A percentile compares a stretch with the other conserved stretches of the same genome.
Conservation (phyloP, 2,888 invertebrate species). For the Eudemis profundana region DNA sequence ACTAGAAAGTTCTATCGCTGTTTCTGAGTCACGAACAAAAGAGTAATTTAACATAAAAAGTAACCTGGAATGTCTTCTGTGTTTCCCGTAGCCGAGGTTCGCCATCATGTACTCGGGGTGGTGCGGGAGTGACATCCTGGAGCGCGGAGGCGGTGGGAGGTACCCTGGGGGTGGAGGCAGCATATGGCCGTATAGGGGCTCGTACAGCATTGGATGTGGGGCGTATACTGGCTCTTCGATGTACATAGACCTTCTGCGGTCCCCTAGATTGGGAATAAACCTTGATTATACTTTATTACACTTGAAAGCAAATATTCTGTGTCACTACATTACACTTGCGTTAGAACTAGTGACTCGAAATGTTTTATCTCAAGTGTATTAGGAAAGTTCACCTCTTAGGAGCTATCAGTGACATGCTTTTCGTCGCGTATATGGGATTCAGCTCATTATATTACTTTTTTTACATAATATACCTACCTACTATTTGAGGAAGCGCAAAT, state of each 20-base stretch:
- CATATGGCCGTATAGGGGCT: constrained; percentile 70
- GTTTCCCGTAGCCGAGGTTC: constrained; percentile 63
- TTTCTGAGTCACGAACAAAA: constrained; percentile 18
- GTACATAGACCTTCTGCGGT: constrained; percentile 75
- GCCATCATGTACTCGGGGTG: constrained; percentile 74
- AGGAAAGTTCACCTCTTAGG: too few species aligned
- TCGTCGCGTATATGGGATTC: too few species aligned
- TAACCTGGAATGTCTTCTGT: constrained; percentile 75
- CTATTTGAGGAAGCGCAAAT: too few species aligned
- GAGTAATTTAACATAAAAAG: not conserved
- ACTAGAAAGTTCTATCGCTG: constrained; percentile 39
- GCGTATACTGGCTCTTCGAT: constrained; percentile 74
- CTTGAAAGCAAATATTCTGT: too few species aligned
- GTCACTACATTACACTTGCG: too few species aligned
- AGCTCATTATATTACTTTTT: too few species aligned
- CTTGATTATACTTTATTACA: not conserved
- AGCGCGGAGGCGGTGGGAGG: constrained; percentile 66
- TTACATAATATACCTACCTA: too few species aligned
- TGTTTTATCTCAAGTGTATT: too few species aligned
- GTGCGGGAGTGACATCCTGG: constrained; percentile 72
- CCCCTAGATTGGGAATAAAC: constrained; percentile 58
- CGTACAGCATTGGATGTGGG: constrained; percentile 73
- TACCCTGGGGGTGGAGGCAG: constrained; percentile 67
- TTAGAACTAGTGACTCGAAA: too few species aligned
- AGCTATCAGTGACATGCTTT: too few species aligned